These are phyloP conservation scores for Glaucopsyche alexis DNA, from an alignment of 2,888 invertebrate species.

Conservation along the genomic window DNA sequence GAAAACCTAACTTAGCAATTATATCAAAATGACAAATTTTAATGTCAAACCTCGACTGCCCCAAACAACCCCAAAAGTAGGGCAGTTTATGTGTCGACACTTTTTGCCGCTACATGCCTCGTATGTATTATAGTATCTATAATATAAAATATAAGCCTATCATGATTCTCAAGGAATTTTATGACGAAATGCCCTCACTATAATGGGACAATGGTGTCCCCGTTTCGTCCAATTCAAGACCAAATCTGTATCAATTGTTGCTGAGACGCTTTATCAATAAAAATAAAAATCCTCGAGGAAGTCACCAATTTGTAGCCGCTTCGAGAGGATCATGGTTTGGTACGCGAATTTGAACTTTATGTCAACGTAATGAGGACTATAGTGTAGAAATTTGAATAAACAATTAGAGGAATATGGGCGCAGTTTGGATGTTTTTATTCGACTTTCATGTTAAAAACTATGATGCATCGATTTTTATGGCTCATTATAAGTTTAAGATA, in stretches of 20 bases:
- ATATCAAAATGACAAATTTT: too few species aligned
- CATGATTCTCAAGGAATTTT: conserved; percentile 25
- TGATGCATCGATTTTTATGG: conserved; percentile 2
- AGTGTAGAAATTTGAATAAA: conserved; percentile 23
- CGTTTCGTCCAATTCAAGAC: conserved; percentile 58
- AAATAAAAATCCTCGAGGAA: conserved; percentile 76
- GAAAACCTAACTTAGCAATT: too few species aligned
- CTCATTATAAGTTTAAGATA: neutral
- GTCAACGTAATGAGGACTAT: conserved; percentile 28
- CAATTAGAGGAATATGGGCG: conserved; percentile 20
- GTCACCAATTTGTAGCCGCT: conserved; percentile 67
- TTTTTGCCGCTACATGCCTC: too few species aligned
- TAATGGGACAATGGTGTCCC: conserved; percentile 40
- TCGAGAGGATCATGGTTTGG: conserved; percentile 38
- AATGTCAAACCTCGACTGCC: too few species aligned
- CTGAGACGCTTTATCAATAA: conserved; percentile 72
- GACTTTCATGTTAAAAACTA: conserved; percentile 14
- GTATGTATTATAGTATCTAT: too few species aligned
- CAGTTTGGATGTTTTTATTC: neutral
- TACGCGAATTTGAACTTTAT: conserved; percentile 36
- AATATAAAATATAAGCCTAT: too few species aligned
- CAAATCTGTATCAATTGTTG: conserved; percentile 73
- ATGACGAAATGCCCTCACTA: conserved; percentile 30
- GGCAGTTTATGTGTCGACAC: too few species aligned
- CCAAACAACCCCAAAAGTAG: too few species aligned